phyloP scores from a whole-genome alignment of 2,888 invertebrate genomes.

The Octonoba sinensis region DNA sequence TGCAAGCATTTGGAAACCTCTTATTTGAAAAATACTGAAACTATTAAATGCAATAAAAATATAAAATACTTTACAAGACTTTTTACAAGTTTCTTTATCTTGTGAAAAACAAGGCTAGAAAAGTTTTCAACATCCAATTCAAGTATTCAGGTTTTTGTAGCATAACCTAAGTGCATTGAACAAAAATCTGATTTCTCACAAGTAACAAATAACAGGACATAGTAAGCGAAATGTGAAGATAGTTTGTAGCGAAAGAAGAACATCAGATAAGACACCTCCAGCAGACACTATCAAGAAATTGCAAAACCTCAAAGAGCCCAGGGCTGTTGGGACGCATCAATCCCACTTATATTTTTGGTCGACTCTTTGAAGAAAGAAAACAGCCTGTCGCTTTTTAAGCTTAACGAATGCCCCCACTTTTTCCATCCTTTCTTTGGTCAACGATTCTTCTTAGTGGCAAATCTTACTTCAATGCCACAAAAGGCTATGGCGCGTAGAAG shows the following conservation, averaged over 20 bases:
- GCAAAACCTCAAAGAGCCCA: constrained; percentile 17
- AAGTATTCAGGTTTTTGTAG: constrained; percentile 3
- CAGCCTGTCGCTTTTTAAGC: constrained; percentile 21
- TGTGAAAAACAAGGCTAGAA: too few species aligned
- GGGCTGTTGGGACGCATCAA: constrained; percentile 33
- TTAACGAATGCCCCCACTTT: constrained; percentile 26
- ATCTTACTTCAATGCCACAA: constrained; percentile 18
- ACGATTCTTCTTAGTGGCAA: too few species aligned
- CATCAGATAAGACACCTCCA: constrained; percentile 29
- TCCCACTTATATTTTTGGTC: constrained; percentile 47
- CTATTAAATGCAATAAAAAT: not conserved
- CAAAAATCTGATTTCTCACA: constrained; percentile 34
- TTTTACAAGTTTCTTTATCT: too few species aligned
- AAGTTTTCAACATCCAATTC: not conserved
- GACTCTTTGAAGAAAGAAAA: constrained; percentile 13
- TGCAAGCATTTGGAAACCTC: too few species aligned
- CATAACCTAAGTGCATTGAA: constrained; percentile 1
- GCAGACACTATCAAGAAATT: not conserved
- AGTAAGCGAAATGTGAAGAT: not conserved
- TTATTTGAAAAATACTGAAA: not conserved
- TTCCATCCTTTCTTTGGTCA: too few species aligned
- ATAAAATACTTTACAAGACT: not conserved
- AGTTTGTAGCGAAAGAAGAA: not conserved
- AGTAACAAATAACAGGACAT: not conserved
- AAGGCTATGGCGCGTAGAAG: constrained; percentile 5